These are phyloP conservation scores for Aelia acuminata DNA, from an alignment of 2,888 invertebrate genomes.

Conservation along the genomic window DNA sequence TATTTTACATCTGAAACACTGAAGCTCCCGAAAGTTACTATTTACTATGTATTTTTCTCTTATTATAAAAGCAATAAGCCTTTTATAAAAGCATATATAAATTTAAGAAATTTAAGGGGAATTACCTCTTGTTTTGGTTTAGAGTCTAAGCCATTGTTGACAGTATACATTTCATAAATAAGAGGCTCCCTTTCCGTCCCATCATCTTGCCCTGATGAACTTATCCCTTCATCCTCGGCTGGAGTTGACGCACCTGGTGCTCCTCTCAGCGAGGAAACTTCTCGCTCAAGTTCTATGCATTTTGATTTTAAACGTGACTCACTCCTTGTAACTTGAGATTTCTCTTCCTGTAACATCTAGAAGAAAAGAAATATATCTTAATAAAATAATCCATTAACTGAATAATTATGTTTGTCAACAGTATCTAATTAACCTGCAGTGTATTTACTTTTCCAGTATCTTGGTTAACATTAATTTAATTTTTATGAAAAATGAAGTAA, in stretches of 20 bases:
- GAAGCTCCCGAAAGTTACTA: too few relatives aligned
- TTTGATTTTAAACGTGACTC: constrained; percentile 83
- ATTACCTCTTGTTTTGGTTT: constrained; percentile 69
- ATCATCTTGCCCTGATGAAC: constrained; percentile 79
- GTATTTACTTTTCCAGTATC: background rate
- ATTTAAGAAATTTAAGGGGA: background rate
- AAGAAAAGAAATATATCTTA: constrained; percentile 63
- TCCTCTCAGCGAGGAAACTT: constrained; percentile 76
- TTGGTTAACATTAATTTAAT: background rate
- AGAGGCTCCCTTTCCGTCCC: constrained; percentile 75
- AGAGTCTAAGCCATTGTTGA: constrained; percentile 72
- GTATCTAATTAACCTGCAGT: background rate
- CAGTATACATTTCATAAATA: constrained; percentile 76
- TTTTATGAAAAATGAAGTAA: too few relatives aligned
- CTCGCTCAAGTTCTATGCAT: constrained; percentile 82
- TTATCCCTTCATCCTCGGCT: constrained; percentile 90
- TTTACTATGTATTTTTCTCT: too few relatives aligned
- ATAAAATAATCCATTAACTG: background rate
- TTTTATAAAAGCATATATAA: too few relatives aligned
- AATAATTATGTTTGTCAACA: background rate
- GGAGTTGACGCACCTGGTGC: constrained; percentile 73
- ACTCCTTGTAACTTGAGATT: constrained; percentile 79
- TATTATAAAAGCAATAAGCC: too few relatives aligned
- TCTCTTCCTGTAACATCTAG: constrained; percentile 83
- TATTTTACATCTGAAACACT: too few relatives aligned